Evolutionary conservation across 1,140 invertebrate species (phyloP), one percentile per base, ranked within the genome.

Genomic region (Drosophila santomea): DNA sequence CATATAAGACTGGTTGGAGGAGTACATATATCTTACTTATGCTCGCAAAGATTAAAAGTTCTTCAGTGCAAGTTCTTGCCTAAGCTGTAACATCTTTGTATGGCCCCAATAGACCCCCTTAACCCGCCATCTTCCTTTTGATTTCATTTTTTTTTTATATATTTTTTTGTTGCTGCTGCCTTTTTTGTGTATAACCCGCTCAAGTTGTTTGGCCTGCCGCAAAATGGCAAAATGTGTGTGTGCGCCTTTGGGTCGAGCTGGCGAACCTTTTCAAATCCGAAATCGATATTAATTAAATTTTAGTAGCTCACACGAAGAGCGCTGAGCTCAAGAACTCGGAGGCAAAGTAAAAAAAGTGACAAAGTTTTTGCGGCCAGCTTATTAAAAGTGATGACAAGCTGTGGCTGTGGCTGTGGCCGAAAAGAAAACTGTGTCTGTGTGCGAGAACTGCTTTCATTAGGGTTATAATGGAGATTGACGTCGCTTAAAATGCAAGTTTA

Each of bases 261-360:
- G 36, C 50, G 50, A 88, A 88, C 77, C 85, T 89, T 88, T 89
- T 84, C 77, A 88, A 84, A 88, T 89, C 84, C 85, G 74, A 89
- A 90, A 89, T 88, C 80, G 80, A 88, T 88, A 85, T 85, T 85
- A 85, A 85, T 85, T 85, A 85, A 85, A 85, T 85, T 85, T 85
- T 85, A 85, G 78, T 85, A 80, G 81, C 81, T 84, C 52, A 68
- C 73, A 72, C 64, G 62, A 64, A 58, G n/a, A 78, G 74, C 79
- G 60, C 64, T 47, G n/a, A 78, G 74, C 79, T 63, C 68, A 83
- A 75, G 71, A 71, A 68, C 69, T 80, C 58, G 77, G 3, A 3
- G 6, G 7, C 25, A 32, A 15, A 50, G 15, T 10, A 51, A 32
- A 35, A 3, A 77, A 77, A 62, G 77, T 84, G 81, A 50, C 66